Conservation (phyloP, 2,113 vertebrate genomes). For the Dolichotis patagonum region DNA sequence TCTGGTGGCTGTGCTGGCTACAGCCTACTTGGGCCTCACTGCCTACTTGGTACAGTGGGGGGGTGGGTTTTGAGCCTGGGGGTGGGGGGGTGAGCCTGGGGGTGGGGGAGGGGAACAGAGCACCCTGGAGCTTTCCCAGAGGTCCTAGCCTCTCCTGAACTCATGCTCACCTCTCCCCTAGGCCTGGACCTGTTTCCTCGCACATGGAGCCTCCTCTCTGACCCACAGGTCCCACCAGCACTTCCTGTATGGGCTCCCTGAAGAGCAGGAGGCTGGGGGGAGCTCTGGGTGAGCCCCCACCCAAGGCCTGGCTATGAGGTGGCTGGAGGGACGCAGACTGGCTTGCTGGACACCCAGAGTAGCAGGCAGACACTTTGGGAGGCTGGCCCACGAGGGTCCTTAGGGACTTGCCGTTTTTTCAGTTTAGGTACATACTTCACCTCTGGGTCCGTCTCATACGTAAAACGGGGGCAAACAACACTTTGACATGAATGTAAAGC, state of each 20-base stretch:
- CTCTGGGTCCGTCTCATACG: neutral
- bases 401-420: neutral
- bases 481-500: neutral
- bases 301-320: too few relatives aligned
- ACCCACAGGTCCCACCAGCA: constrained; percentile 74
- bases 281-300: neutral
- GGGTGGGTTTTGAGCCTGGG: too few relatives aligned
- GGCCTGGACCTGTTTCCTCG: constrained; percentile 87
- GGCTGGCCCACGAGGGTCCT: too few relatives aligned
- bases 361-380: neutral
- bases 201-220: constrained; percentile 78
- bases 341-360: neutral
- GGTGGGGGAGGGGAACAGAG: rapidly evolving
- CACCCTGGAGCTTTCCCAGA: neutral
- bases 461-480: neutral
- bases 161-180: constrained; percentile 37
- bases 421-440: neutral
- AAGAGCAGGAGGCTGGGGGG: neutral
- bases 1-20: constrained; percentile 77
- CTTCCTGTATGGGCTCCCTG: constrained; percentile 81
- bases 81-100: neutral
- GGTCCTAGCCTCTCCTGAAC: neutral
- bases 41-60: constrained; percentile 80
- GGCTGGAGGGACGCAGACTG: neutral
- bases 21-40: constrained; percentile 79